A percentile compares a stretch with the other conserved stretches of the same genome.
phyloP scores from a whole-genome alignment of 2,113 vertebrate species.

The Capreolus pygargus region DNA sequence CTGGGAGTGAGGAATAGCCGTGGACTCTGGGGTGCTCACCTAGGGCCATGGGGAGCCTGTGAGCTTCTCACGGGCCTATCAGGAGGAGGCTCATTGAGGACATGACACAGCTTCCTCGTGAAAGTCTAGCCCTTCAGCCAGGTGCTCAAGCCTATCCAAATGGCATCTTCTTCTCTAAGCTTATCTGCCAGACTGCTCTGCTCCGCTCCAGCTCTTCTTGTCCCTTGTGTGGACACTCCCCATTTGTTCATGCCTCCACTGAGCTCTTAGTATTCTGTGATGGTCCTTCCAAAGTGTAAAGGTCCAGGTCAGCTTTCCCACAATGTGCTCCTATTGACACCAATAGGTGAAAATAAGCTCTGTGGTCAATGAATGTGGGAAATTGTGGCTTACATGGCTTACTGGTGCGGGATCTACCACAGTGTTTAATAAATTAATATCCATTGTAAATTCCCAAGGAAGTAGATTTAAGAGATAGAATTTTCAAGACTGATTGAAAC shows the following conservation, averaged over 20 bases:
- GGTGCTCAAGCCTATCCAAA: background rate
- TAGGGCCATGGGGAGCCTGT: background rate
- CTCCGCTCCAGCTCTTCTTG: background rate
- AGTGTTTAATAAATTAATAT: background rate
- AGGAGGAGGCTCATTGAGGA: background rate
- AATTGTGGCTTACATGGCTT: background rate
- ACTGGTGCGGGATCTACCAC: background rate
- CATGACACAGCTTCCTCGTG: background rate
- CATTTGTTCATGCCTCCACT: rapidly evolving
- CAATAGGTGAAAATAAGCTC: background rate
- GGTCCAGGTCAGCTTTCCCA: background rate
- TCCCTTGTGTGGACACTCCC: background rate
- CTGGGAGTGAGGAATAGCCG: background rate
- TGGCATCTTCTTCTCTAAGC: background rate
- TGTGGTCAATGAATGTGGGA: background rate
- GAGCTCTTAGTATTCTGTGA: background rate
- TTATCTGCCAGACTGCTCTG: background rate
- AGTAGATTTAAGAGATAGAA: background rate
- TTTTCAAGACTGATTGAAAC: background rate
- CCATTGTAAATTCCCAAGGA: background rate
- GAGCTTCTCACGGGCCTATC: background rate
- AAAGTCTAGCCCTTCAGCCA: background rate
- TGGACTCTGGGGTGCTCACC: background rate
- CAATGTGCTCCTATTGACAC: background rate
- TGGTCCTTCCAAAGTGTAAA: background rate